Percentiles rank a stretch among this genome's conserved stretches.
Conservation (phyloP, 2,888 invertebrate genomes). For the Buathra laborator region DNA sequence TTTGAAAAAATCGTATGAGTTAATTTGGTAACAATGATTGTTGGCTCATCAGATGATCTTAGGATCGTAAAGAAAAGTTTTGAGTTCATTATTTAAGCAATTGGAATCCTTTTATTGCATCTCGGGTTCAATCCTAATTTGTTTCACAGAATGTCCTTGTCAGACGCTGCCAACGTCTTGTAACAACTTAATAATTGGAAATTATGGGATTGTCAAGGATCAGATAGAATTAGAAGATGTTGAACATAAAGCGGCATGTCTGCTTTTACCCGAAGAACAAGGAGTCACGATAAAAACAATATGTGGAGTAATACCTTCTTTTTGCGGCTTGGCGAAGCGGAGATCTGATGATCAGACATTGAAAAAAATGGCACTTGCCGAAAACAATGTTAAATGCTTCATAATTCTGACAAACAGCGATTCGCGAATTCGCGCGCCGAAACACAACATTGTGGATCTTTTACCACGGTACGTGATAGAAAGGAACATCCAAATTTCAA, state of each 20-base stretch:
- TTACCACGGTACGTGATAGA: slow-evolving; percentile 71
- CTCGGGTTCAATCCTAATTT: no score
- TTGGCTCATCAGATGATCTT: no score
- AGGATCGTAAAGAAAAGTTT: background rate
- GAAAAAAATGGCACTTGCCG: background rate
- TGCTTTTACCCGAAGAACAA: slow-evolving; percentile 78
- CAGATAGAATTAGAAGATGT: slow-evolving; percentile 69
- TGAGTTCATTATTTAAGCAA: background rate
- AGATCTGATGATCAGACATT: background rate
- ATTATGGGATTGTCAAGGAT: slow-evolving; percentile 73
- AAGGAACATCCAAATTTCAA: background rate
- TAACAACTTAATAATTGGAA: slow-evolving; percentile 74
- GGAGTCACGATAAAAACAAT: slow-evolving; percentile 72
- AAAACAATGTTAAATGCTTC: slow-evolving; percentile 60
- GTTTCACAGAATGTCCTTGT: slow-evolving; percentile 75
- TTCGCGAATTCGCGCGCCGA: background rate
- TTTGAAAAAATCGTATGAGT: no score
- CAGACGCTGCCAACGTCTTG: slow-evolving; percentile 75
- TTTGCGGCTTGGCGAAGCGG: background rate
- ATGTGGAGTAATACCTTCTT: slow-evolving; percentile 29
- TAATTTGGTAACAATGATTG: no score
- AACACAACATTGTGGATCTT: slow-evolving; percentile 32
- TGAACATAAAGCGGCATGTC: slow-evolving; percentile 63
- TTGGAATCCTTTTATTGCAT: background rate
- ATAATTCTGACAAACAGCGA: slow-evolving; percentile 53